Conservation (phyloP, 2,797 vertebrate genomes). For the Danio jaintianensis region DNA sequence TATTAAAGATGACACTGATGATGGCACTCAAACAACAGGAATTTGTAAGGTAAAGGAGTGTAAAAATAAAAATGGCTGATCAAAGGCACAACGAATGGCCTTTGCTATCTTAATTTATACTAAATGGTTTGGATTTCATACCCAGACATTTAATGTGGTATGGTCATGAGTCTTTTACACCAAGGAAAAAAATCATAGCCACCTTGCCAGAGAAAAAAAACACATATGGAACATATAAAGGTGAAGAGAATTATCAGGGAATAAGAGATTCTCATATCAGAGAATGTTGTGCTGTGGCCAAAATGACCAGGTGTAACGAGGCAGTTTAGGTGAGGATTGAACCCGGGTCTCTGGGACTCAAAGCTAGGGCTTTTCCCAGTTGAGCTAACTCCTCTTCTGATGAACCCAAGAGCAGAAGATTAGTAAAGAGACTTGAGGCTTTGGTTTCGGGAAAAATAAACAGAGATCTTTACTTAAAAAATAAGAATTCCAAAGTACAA, state of each 20-base stretch:
- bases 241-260: not conserved
- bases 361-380: no score
- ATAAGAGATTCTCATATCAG: not conserved
- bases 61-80: slow-evolving; percentile 64
- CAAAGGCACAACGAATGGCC: slow-evolving; percentile 65
- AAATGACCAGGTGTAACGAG: not conserved
- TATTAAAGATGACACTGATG: slow-evolving; percentile 68
- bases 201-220: slow-evolving; percentile 21
- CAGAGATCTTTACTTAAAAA: no score
- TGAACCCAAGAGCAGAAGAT: no score
- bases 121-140: slow-evolving; percentile 52
- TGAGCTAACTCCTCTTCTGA: no score
- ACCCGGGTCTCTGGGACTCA: no score
- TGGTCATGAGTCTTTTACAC: slow-evolving; percentile 32
- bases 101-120: slow-evolving; percentile 66
- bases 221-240: slow-evolving; percentile 39
- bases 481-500: no score
- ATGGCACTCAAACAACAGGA: slow-evolving; percentile 64
- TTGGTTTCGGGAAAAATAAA: no score
- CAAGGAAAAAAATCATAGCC: not conserved
- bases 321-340: no score
- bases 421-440: no score
- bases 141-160: slow-evolving; percentile 59
- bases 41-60: slow-evolving; percentile 60
- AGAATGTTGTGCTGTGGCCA: not conserved